Evolutionary conservation across 2,797 vertebrate species (phyloP).

Genomic region (Sebastes trivittatus): DNA sequence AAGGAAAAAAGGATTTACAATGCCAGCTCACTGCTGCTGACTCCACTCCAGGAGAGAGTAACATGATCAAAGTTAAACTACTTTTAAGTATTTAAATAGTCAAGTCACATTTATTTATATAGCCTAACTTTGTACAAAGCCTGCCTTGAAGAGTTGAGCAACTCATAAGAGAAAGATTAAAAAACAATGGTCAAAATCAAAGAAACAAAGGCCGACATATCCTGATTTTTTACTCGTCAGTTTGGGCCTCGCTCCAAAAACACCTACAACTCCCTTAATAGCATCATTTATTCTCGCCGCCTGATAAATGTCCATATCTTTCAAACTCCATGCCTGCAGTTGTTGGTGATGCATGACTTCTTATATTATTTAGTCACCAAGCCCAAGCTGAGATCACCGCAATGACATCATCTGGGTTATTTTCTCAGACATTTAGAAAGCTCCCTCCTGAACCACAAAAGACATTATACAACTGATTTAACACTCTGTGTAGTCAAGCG

Average conservation of each 20-base stretch:
- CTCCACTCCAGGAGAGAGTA: neutral
- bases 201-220: neutral
- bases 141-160: neutral
- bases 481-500: too few species aligned
- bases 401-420: neutral
- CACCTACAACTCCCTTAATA: neutral
- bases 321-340: neutral
- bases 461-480: neutral
- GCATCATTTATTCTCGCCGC: neutral
- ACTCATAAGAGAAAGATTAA: neutral
- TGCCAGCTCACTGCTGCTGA: neutral
- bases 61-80: neutral
- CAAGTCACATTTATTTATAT: neutral
- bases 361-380: neutral
- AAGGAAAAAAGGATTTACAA: neutral
- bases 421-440: neutral
- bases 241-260: neutral
- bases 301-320: neutral
- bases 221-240: accelerated
- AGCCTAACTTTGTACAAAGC: neutral
- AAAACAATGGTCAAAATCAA: neutral
- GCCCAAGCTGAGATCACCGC: neutral
- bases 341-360: neutral
- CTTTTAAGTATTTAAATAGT: neutral
- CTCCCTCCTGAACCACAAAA: neutral